Evolutionary conservation across 2,888 invertebrate species (phyloP), one percentile per base, ranked within the genome.

Genomic region (Tiliacea citrago): DNA sequence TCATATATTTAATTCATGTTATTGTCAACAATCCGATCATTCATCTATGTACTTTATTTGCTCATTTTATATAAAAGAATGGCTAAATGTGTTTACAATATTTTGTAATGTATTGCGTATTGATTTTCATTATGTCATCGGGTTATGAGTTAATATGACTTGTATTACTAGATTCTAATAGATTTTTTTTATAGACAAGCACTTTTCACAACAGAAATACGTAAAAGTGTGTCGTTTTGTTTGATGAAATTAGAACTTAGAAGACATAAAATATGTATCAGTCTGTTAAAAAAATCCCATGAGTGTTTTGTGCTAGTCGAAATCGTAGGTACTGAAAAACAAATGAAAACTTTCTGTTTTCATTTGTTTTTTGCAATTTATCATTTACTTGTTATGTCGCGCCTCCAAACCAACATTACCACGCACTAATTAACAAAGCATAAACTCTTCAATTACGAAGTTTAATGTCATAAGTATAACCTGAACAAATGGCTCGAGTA

Each of bases 401-500:
- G 1, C 8, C n/a, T 29, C 39, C 9, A 57, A 58, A 78, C 71
- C n/a, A n/a, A 47, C 24, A 42, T 57, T 10, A 24, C n/a, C 8
- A 13, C 29, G 9, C 0, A 39, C 42, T 24, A 61, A 68, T 70
- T 55, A 58, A 51, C 49, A 77, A 57, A 72, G 24, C 42, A 57
- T 47, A 35, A 53, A 63, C 68, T 82, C 55, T 45, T 53, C 42
- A 79, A 73, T 84, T 78, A 18, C 21, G n/a, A 29, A 68, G n/a
- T 47, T 66, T 39, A 73, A 61, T 71, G 67, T 60, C 66, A 9
- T 65, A 75, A 68, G 75, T 77, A 75, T 82, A 84, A 85, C 85
- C 51, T 61, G 68, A 77, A 82, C 68, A 73, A 88, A 84, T 86
- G 75, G 73, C 75, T 77, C 55, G 68, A 81, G 80, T 81, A 79